Conservation (phyloP, 1,140 invertebrate genomes). For the Periplaneta americana region DNA sequence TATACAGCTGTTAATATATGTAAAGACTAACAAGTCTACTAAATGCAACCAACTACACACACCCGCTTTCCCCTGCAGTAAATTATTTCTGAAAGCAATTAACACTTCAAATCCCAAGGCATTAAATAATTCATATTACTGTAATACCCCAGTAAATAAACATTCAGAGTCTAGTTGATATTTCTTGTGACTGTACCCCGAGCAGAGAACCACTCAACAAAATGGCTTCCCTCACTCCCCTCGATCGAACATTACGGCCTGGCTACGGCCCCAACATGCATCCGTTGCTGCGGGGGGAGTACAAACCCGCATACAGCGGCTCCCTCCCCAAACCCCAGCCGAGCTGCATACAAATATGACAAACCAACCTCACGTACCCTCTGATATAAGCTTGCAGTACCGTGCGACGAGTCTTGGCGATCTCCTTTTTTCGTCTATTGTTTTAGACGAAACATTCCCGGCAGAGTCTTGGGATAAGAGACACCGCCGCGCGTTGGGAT, state of each 20-base stretch:
- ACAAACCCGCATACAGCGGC: background rate
- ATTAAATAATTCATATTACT: background rate
- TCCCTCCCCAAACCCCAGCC: background rate
- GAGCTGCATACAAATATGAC: background rate
- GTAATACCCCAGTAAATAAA: background rate
- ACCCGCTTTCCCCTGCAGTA: too few relatives aligned
- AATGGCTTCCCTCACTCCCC: background rate
- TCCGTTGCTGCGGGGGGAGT: background rate
- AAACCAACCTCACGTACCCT: background rate
- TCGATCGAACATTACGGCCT: background rate
- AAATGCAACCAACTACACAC: too few relatives aligned
- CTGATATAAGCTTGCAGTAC: background rate
- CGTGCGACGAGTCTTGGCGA: background rate
- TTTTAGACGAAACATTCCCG: background rate
- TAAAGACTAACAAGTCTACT: too few relatives aligned
- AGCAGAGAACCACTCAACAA: background rate
- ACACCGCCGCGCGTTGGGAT: background rate
- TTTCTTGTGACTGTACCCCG: background rate
- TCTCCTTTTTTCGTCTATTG: background rate
- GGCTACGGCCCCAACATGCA: background rate
- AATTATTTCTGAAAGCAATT: background rate
- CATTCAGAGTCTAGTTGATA: background rate
- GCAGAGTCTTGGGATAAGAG: background rate
- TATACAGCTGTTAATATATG: too few relatives aligned
- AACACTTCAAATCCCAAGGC: background rate